A percentile compares a stretch with the other conserved stretches of the same genome.
Evolutionary conservation across 2,113 vertebrate species (phyloP).

Genomic region (Hypocryptadius cinnamomeus): DNA sequence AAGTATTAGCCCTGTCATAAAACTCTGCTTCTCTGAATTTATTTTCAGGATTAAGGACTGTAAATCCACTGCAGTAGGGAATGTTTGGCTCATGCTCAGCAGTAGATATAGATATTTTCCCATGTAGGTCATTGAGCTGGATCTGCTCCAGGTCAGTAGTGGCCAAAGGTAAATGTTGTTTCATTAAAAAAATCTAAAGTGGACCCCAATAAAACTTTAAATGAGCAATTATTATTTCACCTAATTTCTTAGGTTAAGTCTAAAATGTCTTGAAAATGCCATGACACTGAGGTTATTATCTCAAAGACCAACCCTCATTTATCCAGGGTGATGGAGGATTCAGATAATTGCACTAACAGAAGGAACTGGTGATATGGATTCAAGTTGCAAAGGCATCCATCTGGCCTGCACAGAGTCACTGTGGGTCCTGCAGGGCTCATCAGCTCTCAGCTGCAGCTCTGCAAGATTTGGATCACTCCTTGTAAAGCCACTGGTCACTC

Average conservation of each 20-base stretch:
- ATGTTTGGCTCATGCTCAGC: not conserved
- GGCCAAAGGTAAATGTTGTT: not conserved
- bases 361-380: not conserved
- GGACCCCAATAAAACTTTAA: not conserved
- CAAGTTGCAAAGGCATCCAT: not conserved
- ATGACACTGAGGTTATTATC: not conserved
- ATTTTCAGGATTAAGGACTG: slow-evolving; percentile 3
- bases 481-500: not conserved
- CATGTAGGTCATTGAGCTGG: not conserved
- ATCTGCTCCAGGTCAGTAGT: not conserved
- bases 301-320: not conserved
- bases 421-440: not conserved
- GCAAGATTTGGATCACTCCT: not conserved
- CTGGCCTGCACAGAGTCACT: not conserved
- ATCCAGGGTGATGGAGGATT: not conserved
- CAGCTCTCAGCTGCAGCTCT: not conserved
- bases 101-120: not conserved
- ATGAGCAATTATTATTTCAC: not conserved
- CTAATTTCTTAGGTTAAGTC: not conserved
- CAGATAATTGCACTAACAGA: not conserved
- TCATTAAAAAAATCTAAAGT: not conserved
- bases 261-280: not conserved
- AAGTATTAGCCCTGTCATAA: not conserved
- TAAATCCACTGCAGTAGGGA: not conserved
- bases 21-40: not conserved